phyloP scores from a whole-genome alignment of 2,888 invertebrate genomes.

The Priocnemis perturbator region DNA sequence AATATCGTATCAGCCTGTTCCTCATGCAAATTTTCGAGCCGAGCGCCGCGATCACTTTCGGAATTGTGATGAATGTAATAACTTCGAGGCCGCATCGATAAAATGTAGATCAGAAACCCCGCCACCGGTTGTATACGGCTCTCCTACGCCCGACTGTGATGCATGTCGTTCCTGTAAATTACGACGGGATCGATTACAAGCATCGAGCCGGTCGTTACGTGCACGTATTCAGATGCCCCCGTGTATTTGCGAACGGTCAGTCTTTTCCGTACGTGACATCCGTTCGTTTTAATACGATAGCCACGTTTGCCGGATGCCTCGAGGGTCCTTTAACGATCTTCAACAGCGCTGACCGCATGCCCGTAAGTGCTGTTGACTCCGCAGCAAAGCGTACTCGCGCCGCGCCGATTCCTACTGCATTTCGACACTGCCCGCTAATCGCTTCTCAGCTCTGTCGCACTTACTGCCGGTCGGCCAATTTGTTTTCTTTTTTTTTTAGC shows the following conservation, averaged over 20 bases:
- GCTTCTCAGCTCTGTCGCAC: no score
- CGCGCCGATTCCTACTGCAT: constrained; percentile 15
- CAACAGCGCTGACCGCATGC: constrained; percentile 42
- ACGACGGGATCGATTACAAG: constrained; percentile 44
- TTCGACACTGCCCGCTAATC: constrained; percentile 12
- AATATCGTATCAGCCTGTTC: constrained; percentile 24
- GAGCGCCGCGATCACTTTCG: constrained; percentile 33
- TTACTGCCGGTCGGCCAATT: no score
- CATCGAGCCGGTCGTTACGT: constrained; percentile 30
- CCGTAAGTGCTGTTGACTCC: constrained; percentile 37
- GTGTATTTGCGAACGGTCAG: not conserved
- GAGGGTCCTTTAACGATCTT: constrained; percentile 49
- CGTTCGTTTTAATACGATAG: constrained; percentile 46
- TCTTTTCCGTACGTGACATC: constrained; percentile 11
- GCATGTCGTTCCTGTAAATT: constrained; percentile 35
- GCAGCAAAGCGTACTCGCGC: constrained; percentile 28
- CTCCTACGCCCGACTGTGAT: not conserved
- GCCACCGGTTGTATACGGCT: not conserved
- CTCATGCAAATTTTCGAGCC: constrained; percentile 38
- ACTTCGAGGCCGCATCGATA: constrained; percentile 41
- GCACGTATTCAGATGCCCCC: constrained; percentile 23
- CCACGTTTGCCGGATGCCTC: constrained; percentile 49
- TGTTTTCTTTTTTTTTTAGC: no score
- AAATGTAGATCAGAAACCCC: constrained; percentile 37
- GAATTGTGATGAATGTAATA: constrained; percentile 37